phyloP scores from a whole-genome alignment of 2,113 vertebrate species.

The Notothenia rossii region DNA sequence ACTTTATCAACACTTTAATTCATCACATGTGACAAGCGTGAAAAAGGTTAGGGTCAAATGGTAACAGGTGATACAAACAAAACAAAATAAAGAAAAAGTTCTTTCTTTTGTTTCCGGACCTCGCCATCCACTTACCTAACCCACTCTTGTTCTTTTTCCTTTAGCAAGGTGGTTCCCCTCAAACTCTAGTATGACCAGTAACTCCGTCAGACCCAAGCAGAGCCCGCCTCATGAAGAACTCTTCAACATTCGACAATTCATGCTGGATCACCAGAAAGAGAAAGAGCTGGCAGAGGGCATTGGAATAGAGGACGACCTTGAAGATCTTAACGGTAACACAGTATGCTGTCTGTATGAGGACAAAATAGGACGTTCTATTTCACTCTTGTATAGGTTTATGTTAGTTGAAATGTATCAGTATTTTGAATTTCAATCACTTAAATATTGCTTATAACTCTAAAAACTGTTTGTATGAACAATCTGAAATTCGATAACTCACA shows the following conservation, averaged over 20 bases:
- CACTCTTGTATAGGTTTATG: neutral
- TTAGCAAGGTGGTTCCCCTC: constrained; percentile 87
- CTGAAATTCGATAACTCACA: neutral
- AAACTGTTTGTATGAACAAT: no score
- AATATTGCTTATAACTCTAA: no score
- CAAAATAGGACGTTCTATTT: neutral
- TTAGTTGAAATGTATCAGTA: neutral
- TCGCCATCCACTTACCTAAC: neutral
- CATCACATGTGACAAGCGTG: neutral
- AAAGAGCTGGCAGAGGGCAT: constrained; percentile 89
- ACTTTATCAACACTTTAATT: neutral
- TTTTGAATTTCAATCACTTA: neutral
- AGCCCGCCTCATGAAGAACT: constrained; percentile 32
- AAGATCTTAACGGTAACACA: constrained; percentile 66
- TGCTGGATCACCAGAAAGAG: constrained; percentile 87
- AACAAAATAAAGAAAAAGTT: no score
- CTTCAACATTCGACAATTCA: constrained; percentile 83
- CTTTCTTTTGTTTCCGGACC: neutral
- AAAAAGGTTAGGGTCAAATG: neutral
- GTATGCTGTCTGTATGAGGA: neutral
- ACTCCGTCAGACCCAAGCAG: neutral
- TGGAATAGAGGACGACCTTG: constrained; percentile 72
- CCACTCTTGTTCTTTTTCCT: neutral
- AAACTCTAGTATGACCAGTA: neutral
- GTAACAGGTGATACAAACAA: no score